Evolutionary conservation across 2,888 invertebrate genomes (phyloP), one percentile per base, ranked within the genome.

Genomic region (Pterostichus madidus): DNA sequence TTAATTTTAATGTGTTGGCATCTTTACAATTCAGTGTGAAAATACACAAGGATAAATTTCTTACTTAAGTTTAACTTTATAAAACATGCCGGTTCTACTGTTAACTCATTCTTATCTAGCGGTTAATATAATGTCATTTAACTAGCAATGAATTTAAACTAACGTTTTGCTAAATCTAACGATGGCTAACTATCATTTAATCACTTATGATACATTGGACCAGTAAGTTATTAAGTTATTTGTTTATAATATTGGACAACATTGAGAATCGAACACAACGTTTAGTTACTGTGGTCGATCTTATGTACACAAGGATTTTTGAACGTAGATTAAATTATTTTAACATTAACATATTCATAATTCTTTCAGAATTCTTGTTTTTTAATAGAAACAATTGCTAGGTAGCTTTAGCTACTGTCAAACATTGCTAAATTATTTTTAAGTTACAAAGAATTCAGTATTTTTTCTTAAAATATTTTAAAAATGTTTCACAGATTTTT

Each of bases 21-120:
- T 71, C 35, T 49, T 68, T 80, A 68, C 68, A 64, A 46, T 80
- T 80, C 53, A 52, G 80, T 80, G 80, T 80, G 80, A 80, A 80
- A 80, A 80, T 80, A 80, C 80, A 80, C 80, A 80, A 13, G 31
- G 71, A 53, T 80, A 52, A 79, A 53, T 46, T 80, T 80, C 46
- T 71, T 46, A 71, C 53, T 80, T 39, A 35, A 5, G 4, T 35
- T 52, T 52, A 52, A 71, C 71, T 49, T 68, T 80, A 80, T 68
- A 68, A 64, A 80, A 80, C 80, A 80, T 53, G 53, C 71, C 77
- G 35, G 17, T 7, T 17, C 77, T 75, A 75, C 49, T 8, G 1
- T 71, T 15, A 75, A 75, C 68, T 35, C 31, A 73, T n/a, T 17
- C 46, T 46, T 78, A 78, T 11, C 71, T 61, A 79, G n/a, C 39